phyloP scores from a whole-genome alignment of 2,113 vertebrate species.

The Chrysochloris asiatica region DNA sequence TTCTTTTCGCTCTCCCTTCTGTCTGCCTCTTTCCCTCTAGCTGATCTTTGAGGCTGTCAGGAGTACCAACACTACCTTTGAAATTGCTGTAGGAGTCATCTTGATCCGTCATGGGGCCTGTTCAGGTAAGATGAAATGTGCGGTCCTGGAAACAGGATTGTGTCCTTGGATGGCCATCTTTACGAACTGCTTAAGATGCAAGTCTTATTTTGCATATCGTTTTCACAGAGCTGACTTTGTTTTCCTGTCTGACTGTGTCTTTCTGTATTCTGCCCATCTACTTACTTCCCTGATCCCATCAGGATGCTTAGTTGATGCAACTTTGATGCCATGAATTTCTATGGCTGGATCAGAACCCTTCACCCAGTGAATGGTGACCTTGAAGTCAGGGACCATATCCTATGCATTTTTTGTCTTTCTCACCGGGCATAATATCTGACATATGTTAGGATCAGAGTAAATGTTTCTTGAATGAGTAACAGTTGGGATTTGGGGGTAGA shows the following conservation, averaged over 20 bases:
- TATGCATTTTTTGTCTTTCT: neutral
- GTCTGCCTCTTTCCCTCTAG: conserved; percentile 4
- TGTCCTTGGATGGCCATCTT: too few species aligned
- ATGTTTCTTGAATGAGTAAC: conserved; percentile 7
- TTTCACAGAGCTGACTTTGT: neutral
- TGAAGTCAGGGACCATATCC: neutral
- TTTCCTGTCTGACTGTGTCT: neutral
- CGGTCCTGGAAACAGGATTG: too few species aligned
- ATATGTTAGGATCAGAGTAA: neutral
- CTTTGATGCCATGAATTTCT: neutral
- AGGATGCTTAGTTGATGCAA: neutral
- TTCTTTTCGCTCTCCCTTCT: neutral
- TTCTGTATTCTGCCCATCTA: neutral
- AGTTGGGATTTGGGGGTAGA: neutral
- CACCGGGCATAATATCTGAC: too few species aligned
- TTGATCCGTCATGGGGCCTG: conserved; percentile 43
- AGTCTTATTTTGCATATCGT: neutral
- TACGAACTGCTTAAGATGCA: neutral
- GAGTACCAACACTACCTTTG: too few species aligned
- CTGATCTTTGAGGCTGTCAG: conserved; percentile 60
- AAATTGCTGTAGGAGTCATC: conserved; percentile 56
- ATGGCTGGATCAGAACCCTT: neutral
- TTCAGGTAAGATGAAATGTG: conserved; percentile 58
- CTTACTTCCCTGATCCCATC: too few species aligned
- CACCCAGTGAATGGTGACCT: neutral